Conservation (phyloP, 2,888 invertebrate genomes). For the Brenthis daphne region DNA sequence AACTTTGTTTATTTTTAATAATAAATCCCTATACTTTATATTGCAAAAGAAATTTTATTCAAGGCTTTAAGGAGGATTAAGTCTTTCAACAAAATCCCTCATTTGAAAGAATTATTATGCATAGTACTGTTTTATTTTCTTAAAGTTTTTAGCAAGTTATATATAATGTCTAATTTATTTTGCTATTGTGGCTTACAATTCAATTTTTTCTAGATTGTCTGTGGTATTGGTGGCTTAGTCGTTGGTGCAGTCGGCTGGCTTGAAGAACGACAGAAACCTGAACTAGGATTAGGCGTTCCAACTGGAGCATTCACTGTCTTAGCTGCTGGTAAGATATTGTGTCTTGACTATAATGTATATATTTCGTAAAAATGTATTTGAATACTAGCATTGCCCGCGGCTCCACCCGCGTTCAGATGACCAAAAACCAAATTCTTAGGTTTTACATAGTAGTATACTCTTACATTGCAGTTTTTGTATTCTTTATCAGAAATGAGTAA, state of each 20-base stretch:
- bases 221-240: constrained; percentile 81
- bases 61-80: not conserved
- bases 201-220: constrained; percentile 72
- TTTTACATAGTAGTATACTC: no score
- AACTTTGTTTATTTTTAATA: constrained; percentile 1
- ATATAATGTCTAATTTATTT: no score
- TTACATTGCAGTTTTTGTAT: no score
- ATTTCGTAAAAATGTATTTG: not conserved
- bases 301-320: constrained; percentile 80
- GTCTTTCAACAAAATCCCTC: constrained; percentile 7
- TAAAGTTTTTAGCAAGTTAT: not conserved
- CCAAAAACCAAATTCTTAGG: no score
- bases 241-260: constrained; percentile 83
- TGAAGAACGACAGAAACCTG: constrained; percentile 77
- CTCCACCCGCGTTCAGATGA: no score
- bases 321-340: constrained; percentile 66
- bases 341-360: not conserved
- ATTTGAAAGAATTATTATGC: constrained; percentile 14
- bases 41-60: constrained; percentile 4
- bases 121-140: constrained; percentile 2
- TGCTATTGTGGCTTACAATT: no score
- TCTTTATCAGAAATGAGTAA: no score
- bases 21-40: constrained; percentile 1
- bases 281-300: constrained; percentile 80
- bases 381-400: not conserved